Evolutionary conservation across 2,888 invertebrate species (phyloP), one percentile per base, ranked within the genome.

Genomic region (Rhamphomyia laevipes): DNA sequence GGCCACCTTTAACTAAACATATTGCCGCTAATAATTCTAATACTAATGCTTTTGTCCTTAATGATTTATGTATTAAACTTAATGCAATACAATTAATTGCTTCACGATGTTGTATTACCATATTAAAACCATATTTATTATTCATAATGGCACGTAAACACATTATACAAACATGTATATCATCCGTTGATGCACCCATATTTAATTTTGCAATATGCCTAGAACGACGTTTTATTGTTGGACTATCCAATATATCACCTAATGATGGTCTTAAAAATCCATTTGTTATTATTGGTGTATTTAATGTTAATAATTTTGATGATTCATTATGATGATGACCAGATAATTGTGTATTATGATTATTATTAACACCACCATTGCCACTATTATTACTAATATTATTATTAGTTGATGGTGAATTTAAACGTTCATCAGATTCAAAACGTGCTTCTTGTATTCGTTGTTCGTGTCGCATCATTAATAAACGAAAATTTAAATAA

Each of bases 91-190:
- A 94, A 74, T 97, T 97, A 66, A 99, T 97, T 42, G 97, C 97
- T 71, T 96, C 93, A 45, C 89, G 81, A 71, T 97, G 95, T 65
- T 93, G 92, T 66, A 99, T 96, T 44, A 99, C 96, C 86, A 95
- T 89, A 73, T 96, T 96, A 74, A 97, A 96, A 56, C 96, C 97
- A 71, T 94, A 93, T 86, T 97, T 97, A 68, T 99, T 97, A 73
- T 99, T 99, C 97, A 99, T 99, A 64, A 99, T 96, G 59, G 97
- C 97, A 51, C 97, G 79, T 77, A 99, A 84, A 68, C 97, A 99
- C 86, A 95, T 90, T 63, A 99, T 95, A 76, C 96, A 96, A 53
- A 97, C 94, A 73, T 99, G 97, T 63, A 99, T 95, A 68, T 99
- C 99, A 69, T 97, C 97, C 55, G 93, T 90, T 51, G 94, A 87